Evolutionary conservation across 2,888 invertebrate species (phyloP).

Genomic region (Eristalinus aeneus): DNA sequence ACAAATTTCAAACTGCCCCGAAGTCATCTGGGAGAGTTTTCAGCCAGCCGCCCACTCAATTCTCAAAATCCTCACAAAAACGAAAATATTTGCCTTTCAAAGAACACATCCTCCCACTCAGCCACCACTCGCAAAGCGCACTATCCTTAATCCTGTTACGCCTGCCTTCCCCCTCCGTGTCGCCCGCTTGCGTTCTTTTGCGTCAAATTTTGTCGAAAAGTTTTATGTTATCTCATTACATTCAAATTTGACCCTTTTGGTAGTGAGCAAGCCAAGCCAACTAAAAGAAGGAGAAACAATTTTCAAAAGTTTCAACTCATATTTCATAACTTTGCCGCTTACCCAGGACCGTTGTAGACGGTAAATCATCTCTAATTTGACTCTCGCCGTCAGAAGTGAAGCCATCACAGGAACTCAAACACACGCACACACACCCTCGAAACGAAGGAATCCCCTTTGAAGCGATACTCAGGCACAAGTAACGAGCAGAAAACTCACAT

Average conservation of each 20-base stretch:
- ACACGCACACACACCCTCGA: not conserved
- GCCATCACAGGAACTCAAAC: not conserved
- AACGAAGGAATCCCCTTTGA: constrained; percentile 5
- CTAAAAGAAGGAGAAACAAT: not conserved
- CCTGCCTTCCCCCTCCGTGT: too few relatives aligned
- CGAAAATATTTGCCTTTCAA: not conserved
- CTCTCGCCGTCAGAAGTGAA: constrained; percentile 21
- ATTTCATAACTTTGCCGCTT: constrained; percentile 32
- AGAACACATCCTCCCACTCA: not conserved
- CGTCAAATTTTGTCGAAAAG: not conserved
- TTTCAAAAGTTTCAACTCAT: constrained; percentile 38
- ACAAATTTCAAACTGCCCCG: not conserved
- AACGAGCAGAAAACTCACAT: constrained; percentile 12
- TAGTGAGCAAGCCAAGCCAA: not conserved
- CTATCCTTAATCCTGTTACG: not conserved
- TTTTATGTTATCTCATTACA: constrained; percentile 13
- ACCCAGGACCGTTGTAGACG: constrained; percentile 2
- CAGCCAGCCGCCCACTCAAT: not conserved
- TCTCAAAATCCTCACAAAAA: not conserved
- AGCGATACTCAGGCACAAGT: not conserved
- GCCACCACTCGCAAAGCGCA: not conserved
- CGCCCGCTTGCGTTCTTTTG: not conserved
- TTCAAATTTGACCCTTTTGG: constrained; percentile 29
- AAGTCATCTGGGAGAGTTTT: not conserved
- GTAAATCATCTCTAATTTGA: constrained; percentile 52